A percentile compares a stretch with the other conserved stretches of the same genome.
Evolutionary conservation across 1,140 invertebrate genomes (phyloP).

Genomic region (Oreohelix idahoensis): DNA sequence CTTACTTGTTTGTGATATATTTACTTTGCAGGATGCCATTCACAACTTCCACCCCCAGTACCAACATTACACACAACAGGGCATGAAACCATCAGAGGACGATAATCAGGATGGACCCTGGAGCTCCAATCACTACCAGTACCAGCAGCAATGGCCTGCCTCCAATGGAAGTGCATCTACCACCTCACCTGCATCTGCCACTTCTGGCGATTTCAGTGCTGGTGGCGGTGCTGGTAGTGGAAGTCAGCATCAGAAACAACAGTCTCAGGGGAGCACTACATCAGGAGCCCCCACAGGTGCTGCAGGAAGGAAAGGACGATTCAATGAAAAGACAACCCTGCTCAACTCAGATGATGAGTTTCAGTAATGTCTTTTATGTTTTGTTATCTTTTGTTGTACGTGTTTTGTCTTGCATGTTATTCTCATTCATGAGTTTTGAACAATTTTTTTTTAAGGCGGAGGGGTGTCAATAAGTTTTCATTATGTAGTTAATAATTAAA

Average conservation of each 20-base stretch:
- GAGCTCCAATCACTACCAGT: slow-evolving; percentile 60
- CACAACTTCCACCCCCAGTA: slow-evolving; percentile 99
- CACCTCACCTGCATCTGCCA: background rate
- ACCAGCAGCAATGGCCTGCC: slow-evolving; percentile 42
- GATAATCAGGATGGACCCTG: slow-evolving; percentile 51
- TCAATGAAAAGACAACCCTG: slow-evolving; percentile 96
- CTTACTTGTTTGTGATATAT: background rate
- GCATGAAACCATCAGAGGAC: slow-evolving; percentile 65
- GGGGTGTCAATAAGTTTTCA: too few species aligned
- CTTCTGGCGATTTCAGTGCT: background rate
- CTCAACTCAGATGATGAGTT: slow-evolving; percentile 97
- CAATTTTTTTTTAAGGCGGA: too few species aligned
- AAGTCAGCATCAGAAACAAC: background rate
- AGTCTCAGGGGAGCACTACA: background rate
- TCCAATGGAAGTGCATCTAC: slow-evolving; percentile 43
- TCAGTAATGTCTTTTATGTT: slow-evolving; percentile 77
- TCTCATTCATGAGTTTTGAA: too few species aligned
- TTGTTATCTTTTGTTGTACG: background rate
- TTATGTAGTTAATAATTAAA: too few species aligned
- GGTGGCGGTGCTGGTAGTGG: slow-evolving; percentile 1
- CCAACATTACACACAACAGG: slow-evolving; percentile 97
- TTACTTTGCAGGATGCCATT: slow-evolving; percentile 90
- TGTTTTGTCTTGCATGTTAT: slow-evolving; percentile 4
- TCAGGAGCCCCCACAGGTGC: slow-evolving; percentile 23
- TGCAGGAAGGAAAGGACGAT: slow-evolving; percentile 48